phyloP scores from a whole-genome alignment of 2,797 vertebrate genomes.

The Parauchenoglanis punctatus region DNA sequence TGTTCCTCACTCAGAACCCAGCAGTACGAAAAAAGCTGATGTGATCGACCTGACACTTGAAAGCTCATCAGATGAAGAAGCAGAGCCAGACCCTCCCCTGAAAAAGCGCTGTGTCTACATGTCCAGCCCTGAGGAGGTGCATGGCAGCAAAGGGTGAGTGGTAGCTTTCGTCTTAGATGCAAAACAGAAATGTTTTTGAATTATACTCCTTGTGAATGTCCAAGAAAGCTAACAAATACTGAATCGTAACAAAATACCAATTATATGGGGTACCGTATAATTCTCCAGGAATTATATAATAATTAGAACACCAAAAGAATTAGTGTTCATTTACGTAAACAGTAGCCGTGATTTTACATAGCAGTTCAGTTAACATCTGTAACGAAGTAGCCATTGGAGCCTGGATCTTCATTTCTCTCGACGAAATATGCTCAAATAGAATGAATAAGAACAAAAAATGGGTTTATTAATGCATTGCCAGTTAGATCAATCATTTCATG shows the following conservation, averaged over 20 bases:
- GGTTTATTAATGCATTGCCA: not conserved
- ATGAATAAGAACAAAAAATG: not conserved
- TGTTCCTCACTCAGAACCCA: constrained; percentile 72
- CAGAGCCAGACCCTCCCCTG: constrained; percentile 80
- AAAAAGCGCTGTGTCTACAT: constrained; percentile 92
- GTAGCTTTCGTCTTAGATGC: not conserved
- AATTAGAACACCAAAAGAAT: not conserved
- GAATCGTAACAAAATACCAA: not conserved
- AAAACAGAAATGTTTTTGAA: not conserved
- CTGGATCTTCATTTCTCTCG: not conserved
- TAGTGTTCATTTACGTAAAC: not conserved
- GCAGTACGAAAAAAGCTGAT: constrained; percentile 85
- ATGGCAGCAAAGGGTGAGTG: constrained; percentile 85
- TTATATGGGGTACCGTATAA: not conserved
- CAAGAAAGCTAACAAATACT: not conserved
- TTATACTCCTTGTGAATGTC: not conserved
- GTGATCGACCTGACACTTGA: constrained; percentile 92
- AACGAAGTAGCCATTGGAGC: not conserved
- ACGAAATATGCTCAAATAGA: not conserved
- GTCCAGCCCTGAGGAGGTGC: constrained; percentile 83
- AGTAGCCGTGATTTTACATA: not conserved
- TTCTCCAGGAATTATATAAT: not conserved
- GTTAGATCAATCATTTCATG: not conserved
- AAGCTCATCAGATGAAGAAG: constrained; percentile 89
- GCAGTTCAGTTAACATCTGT: not conserved